phyloP scores from a whole-genome alignment of 2,113 vertebrate species.

The Syrmaticus mikado region DNA sequence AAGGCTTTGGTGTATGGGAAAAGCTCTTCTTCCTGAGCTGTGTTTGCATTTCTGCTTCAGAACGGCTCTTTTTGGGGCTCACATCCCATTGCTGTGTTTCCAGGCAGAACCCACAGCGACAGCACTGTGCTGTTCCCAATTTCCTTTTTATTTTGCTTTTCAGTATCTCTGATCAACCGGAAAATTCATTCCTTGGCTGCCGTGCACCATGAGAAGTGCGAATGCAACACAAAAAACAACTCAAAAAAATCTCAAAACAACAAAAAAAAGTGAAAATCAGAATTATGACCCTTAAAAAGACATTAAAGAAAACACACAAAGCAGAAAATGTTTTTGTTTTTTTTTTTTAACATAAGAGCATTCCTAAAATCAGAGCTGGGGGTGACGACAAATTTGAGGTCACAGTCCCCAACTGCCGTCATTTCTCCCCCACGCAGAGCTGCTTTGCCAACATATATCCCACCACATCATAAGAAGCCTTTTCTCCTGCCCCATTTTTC shows the following conservation, averaged over 20 bases:
- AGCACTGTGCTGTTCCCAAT: not conserved
- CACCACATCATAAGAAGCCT: rapidly evolving
- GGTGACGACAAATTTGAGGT: rapidly evolving
- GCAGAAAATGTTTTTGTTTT: no score
- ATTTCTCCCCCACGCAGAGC: not conserved
- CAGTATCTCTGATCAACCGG: not conserved
- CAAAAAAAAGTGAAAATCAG: not conserved
- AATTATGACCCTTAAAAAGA: not conserved
- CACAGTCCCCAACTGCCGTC: not conserved
- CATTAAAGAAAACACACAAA: not conserved
- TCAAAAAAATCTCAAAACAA: no score
- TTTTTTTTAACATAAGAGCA: no score
- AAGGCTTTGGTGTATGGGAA: not conserved
- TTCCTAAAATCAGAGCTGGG: not conserved
- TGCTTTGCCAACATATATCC: rapidly evolving
- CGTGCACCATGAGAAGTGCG: rapidly evolving
- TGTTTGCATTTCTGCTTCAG: rapidly evolving
- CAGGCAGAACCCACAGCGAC: not conserved
- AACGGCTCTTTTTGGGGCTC: not conserved
- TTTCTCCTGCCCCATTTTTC: not conserved
- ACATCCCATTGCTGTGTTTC: not conserved
- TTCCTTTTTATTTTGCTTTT: not conserved
- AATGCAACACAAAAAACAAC: not conserved
- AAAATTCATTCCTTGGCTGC: not conserved
- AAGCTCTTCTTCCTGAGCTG: not conserved